Evolutionary conservation across 2,888 invertebrate species (phyloP).

Genomic region (Steromphala cineraria): DNA sequence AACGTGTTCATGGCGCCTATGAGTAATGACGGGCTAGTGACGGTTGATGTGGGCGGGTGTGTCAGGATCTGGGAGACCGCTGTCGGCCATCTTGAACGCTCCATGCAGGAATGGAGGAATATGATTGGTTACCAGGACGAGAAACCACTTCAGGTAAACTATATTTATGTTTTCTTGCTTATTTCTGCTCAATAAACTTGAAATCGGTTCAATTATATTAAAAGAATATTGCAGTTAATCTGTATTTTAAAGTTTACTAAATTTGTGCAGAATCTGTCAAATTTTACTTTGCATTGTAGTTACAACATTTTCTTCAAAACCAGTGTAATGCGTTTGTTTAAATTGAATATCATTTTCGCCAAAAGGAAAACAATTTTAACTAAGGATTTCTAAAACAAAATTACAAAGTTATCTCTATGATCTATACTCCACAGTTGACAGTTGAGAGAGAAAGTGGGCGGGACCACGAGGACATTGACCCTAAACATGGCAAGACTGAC

Average conservation of each 20-base stretch:
- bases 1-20: constrained; percentile 76
- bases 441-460: constrained; percentile 81
- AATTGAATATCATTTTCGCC: no score
- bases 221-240: no score
- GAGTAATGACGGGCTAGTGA: constrained; percentile 77
- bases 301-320: no score
- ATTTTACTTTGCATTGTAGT: no score
- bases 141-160: constrained; percentile 63
- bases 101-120: constrained; percentile 77
- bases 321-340: no score
- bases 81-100: constrained; percentile 74
- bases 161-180: not conserved
- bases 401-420: not conserved
- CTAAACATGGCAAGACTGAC: constrained; percentile 95
- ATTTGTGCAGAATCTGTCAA: no score
- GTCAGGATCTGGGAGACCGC: constrained; percentile 79
- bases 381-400: no score
- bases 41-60: constrained; percentile 79
- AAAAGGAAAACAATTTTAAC: no score
- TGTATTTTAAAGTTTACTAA: no score
- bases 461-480: constrained; percentile 79
- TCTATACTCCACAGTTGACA: constrained; percentile 43
- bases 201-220: no score
- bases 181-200: no score
- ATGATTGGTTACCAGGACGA: constrained; percentile 73